Conservation (phyloP, 2,113 vertebrate genomes). For the Cettia cetti region DNA sequence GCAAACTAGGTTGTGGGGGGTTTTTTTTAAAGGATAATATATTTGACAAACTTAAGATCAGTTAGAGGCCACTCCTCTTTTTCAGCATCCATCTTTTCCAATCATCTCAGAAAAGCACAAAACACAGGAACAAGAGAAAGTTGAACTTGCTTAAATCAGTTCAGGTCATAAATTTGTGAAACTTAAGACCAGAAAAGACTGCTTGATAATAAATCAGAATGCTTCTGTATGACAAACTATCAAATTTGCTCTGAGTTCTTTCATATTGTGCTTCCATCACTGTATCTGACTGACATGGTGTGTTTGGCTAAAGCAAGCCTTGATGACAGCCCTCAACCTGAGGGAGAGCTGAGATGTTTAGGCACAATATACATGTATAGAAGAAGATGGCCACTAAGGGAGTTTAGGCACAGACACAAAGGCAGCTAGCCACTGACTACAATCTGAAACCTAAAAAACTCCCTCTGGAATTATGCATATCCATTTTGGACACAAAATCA, state of each 20-base stretch:
- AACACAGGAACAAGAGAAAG: background rate
- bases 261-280: background rate
- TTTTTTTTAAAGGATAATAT: background rate
- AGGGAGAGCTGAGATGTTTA: background rate
- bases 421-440: background rate
- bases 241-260: background rate
- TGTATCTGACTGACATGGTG: background rate
- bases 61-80: background rate
- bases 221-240: background rate
- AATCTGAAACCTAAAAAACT: background rate
- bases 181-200: background rate
- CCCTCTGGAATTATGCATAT: background rate
- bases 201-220: background rate
- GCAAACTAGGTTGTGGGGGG: fast-evolving
- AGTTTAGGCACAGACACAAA: background rate
- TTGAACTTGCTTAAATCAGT: background rate
- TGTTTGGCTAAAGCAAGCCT: background rate
- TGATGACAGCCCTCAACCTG: background rate
- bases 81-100: background rate
- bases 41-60: background rate
- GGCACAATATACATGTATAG: background rate
- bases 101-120: background rate
- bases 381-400: background rate
- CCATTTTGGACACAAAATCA: background rate
- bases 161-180: background rate